phyloP scores from a whole-genome alignment of 35 echinoderm and acorn worm species.

The Apostichopus californicus region DNA sequence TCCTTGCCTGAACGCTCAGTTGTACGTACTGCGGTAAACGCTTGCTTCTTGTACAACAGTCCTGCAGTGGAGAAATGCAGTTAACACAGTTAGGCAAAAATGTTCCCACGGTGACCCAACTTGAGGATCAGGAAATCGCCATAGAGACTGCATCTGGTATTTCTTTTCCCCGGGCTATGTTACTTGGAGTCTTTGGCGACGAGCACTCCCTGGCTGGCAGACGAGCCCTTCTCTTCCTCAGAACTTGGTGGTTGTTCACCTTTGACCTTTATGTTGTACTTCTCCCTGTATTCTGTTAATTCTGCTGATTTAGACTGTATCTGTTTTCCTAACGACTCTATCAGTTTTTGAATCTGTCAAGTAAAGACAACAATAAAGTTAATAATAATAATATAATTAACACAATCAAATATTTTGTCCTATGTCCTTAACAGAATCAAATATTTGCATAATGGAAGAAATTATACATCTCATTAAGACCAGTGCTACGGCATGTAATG shows the following conservation, averaged over 20 bases:
- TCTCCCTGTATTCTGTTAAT: conserved; percentile 86
- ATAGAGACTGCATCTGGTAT: no score
- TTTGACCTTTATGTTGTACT: conserved; percentile 83
- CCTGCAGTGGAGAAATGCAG: no score
- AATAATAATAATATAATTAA: no score
- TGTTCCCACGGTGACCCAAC: neutral
- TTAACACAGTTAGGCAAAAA: no score
- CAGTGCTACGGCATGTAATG: no score
- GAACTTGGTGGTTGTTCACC: conserved; percentile 76
- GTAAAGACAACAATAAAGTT: neutral
- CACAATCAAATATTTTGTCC: no score
- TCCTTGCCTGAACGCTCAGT: no score
- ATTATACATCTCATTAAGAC: no score
- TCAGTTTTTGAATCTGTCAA: conserved; percentile 79
- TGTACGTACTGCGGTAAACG: no score
- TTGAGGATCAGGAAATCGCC: neutral
- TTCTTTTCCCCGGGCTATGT: neutral
- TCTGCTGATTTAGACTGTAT: conserved; percentile 83
- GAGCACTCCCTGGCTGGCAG: conserved; percentile 62
- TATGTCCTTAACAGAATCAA: no score
- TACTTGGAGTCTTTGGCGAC: conserved; percentile 51
- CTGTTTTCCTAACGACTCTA: conserved; percentile 76
- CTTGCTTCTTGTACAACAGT: no score
- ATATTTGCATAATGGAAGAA: no score
- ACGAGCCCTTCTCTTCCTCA: conserved; percentile 38